Conservation (phyloP, 2,888 invertebrate genomes). For the Drosophila anceps region DNA sequence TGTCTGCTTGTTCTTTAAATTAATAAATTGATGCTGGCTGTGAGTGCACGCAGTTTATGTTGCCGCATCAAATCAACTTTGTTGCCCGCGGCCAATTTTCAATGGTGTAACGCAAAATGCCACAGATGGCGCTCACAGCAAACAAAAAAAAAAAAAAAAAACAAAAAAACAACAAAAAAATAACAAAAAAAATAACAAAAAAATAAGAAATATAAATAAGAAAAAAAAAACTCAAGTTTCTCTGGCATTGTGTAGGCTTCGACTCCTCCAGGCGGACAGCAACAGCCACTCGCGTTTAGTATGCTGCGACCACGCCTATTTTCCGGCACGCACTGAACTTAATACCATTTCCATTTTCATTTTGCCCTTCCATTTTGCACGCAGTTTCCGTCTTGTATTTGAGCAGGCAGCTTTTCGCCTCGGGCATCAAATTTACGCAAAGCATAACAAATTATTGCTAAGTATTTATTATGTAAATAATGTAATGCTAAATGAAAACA, state of each 20-base stretch:
- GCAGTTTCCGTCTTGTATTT: slow-evolving; percentile 18
- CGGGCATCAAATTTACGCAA: slow-evolving; percentile 61
- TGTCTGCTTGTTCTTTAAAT: slow-evolving; percentile 13
- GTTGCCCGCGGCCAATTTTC: slow-evolving; percentile 56
- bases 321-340: slow-evolving; percentile 7
- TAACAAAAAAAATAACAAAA: not conserved
- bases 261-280: not conserved
- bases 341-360: slow-evolving; percentile 34
- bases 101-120: slow-evolving; percentile 36
- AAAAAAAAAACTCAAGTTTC: slow-evolving; percentile 2
- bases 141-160: not conserved
- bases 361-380: not conserved
- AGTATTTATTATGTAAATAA: slow-evolving; percentile 79
- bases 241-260: slow-evolving; percentile 18
- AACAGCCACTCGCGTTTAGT: slow-evolving; percentile 26
- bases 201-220: not conserved
- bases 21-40: slow-evolving; percentile 36
- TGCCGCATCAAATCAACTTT: slow-evolving; percentile 60
- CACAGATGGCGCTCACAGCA: slow-evolving; percentile 55
- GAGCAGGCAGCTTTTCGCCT: slow-evolving; percentile 33
- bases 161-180: not conserved
- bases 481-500: slow-evolving; percentile 57
- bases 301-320: slow-evolving; percentile 1
- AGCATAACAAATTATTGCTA: slow-evolving; percentile 68
- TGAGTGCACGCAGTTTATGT: not conserved